Base-by-base conservation (phyloP, 2,888 invertebrate genomes). In the Mechanitis messenoides region DNA sequence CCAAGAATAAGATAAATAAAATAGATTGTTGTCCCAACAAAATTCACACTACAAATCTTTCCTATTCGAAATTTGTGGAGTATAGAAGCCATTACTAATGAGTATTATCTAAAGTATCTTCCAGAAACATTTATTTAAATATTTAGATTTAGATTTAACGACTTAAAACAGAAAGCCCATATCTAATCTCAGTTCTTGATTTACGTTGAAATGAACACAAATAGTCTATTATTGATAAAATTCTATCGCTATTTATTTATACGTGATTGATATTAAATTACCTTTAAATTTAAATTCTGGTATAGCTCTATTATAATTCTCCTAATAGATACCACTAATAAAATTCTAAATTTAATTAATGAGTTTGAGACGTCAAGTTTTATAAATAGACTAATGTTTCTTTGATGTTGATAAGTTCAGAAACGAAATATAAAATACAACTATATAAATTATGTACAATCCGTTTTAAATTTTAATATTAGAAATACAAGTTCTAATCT, bases 1-100 rank as follows among this genome's bases (percentile, higher is more conserved):
- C 85, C 84, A 83, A 83, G 85, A 87, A 86, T 87, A 84, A 87
- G 88, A 89, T 87, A 79, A 85, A 87, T 87, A 83, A 87, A 89
- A 89, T 87, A 79, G 84, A 87, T 87, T 80, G 80, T 76, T 77
- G 71, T 76, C 74, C 74, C 77, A 78, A 70, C 74, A 73, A 76
- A 79, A 76, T 71, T 77, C 78, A 78, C 72, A 33, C 45, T 56
- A 42, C 20, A 56, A 60, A 33, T 77, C 81, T 78, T 78, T 74
- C 71, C 70, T 83, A 82, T 84, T 83, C 80, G 84, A 81, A 84
- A 84, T 72, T 71, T 81, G 80, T 73, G 74, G 73, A 76, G 77
- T 75, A 76, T 77, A 70, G 77, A 73, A 81, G 78, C 75, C 67
- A 67, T 71, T 74, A 56, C 59, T 66, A 65, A 68, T 68, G 68